Evolutionary conservation across 1,140 invertebrate species (phyloP).

Genomic region (Galleria mellonella): DNA sequence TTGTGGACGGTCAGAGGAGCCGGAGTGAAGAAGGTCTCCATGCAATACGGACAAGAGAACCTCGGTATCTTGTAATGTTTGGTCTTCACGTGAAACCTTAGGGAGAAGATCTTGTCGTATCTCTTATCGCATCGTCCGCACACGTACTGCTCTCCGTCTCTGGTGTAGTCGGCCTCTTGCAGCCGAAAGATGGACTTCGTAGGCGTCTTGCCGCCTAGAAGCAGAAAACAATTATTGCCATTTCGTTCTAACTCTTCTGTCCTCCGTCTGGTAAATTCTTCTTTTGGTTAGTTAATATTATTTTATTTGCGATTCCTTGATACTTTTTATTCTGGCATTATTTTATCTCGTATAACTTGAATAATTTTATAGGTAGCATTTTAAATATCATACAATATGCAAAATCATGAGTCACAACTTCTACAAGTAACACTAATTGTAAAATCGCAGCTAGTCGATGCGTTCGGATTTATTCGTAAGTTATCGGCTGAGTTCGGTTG

Average conservation of each 20-base stretch:
- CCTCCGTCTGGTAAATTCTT: background rate
- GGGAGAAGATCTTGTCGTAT: slow-evolving; percentile 31
- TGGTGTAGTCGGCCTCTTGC: slow-evolving; percentile 33
- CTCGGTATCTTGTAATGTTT: slow-evolving; percentile 47
- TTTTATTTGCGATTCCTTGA: no score
- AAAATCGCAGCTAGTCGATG: no score
- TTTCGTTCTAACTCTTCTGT: background rate
- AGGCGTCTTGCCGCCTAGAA: slow-evolving; percentile 13
- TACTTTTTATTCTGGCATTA: no score
- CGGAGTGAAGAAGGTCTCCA: slow-evolving; percentile 39
- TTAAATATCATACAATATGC: no score
- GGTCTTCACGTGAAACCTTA: slow-evolving; percentile 39
- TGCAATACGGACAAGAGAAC: slow-evolving; percentile 32
- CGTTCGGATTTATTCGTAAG: no score
- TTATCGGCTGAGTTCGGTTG: no score
- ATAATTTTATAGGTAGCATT: no score
- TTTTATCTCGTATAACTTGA: no score
- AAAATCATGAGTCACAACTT: no score
- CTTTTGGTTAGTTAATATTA: background rate
- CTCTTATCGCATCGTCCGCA: slow-evolving; percentile 41
- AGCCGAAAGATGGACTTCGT: slow-evolving; percentile 28
- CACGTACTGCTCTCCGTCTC: slow-evolving; percentile 20
- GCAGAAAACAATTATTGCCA: slow-evolving; percentile 21
- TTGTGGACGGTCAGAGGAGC: slow-evolving; percentile 47
- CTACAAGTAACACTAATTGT: no score